Evolutionary conservation across 2,888 invertebrate genomes (phyloP), one percentile per base, ranked within the genome.

Genomic region (Crossocerus cetratus): DNA sequence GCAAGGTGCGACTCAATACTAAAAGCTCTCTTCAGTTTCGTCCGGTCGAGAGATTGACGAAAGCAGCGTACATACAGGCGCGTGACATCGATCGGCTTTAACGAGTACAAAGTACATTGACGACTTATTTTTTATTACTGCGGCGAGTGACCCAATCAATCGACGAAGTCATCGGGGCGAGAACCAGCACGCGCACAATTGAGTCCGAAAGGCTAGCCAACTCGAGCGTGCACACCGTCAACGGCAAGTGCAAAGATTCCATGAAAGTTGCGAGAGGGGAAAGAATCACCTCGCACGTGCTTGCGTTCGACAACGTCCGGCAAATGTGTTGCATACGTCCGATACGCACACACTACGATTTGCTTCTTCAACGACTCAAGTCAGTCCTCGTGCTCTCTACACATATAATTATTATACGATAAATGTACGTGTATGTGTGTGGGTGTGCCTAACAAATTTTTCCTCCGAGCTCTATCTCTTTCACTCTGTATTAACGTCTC

Each of bases 391-490:
- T 76, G 74, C 73, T 74, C 69, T 79, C 75, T 75, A 76, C 66
- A 72, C 76, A 76, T 80, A 74, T 76, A 78, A 32, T 32, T 70
- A 67, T 74, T 76, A 74, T 80, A 82, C 4, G 74, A 81, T 81
- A 81, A 76, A 81, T 81, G 80, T 82, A 82, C 70, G 72, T 82
- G 80, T 81, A 82, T 75, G 74, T 82, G 82, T 82, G 81, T 82
- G 81, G 74, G 77, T 82, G 81, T 82, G 82, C 81, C 82, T 80
- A 82, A 70, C 74, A 67, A 82, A 76, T 78, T 82, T 82, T 78
- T 82, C 80, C 72, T 82, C 68, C 54, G 61, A 78, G 70, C 16
- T 16, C 14, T 78, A 73, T 80, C 81, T 82, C 76, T 78, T 78
- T 72, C 76, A 81, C 76, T 74, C 78, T 82, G 53, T 81, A 82